Percentiles rank a stretch among this genome's conserved stretches.
Evolutionary conservation across 2,113 vertebrate species (phyloP).

Genomic region (Otis tarda): DNA sequence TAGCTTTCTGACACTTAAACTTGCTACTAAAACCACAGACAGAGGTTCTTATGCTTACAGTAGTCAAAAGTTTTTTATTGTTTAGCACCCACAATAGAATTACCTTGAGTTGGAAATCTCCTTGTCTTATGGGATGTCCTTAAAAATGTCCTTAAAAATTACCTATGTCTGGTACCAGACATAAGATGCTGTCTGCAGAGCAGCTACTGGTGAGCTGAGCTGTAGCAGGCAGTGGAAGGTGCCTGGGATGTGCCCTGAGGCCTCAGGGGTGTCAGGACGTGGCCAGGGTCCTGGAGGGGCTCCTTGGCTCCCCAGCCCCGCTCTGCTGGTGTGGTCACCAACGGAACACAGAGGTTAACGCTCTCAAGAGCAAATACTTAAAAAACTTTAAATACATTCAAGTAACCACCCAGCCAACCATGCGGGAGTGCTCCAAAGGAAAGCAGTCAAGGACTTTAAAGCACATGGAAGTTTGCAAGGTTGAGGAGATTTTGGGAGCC

Average conservation of each 20-base stretch:
- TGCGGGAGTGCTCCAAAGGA: background rate
- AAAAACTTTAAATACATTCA: background rate
- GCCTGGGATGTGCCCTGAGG: background rate
- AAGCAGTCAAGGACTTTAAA: background rate
- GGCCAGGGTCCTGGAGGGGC: background rate
- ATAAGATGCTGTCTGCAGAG: background rate
- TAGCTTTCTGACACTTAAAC: background rate
- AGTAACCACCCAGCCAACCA: background rate
- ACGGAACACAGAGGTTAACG: fast-evolving
- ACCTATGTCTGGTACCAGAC: no score
- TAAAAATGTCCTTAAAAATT: background rate
- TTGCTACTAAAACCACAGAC: background rate
- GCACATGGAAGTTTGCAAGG: background rate
- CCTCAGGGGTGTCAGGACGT: fast-evolving
- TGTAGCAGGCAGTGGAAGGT: background rate
- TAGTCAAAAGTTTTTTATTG: background rate
- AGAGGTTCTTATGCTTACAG: background rate
- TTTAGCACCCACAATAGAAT: background rate
- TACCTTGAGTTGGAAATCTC: background rate
- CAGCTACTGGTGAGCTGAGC: background rate
- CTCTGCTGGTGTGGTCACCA: background rate
- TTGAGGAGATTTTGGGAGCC: background rate
- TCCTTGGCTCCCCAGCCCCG: fast-evolving
- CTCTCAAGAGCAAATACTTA: background rate
- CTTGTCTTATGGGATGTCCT: background rate